Percentiles rank a stretch among this genome's conserved stretches.
phyloP scores from a whole-genome alignment of 2,113 vertebrate species.

The Coreoperca whiteheadi region DNA sequence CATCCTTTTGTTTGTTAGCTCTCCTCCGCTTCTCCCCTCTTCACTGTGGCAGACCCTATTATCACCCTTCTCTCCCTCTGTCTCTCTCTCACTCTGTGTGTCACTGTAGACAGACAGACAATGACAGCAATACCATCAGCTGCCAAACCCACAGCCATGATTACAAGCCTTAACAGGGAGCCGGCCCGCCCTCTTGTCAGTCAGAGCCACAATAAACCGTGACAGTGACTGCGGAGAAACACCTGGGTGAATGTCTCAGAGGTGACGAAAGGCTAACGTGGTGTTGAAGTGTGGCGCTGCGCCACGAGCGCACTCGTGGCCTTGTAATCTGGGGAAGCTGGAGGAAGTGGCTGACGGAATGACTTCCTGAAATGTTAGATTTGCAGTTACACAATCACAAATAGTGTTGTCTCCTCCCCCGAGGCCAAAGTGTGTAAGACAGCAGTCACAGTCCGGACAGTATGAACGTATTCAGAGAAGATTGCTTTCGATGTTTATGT shows the following conservation, averaged over 20 bases:
- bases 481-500: neutral
- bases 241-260: constrained; percentile 64
- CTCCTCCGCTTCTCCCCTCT: neutral
- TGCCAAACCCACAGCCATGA: constrained; percentile 49
- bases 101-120: constrained; percentile 51
- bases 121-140: constrained; percentile 56
- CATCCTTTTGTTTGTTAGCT: constrained; percentile 30
- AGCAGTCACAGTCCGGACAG: neutral
- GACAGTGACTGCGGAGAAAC: constrained; percentile 44
- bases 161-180: constrained; percentile 39
- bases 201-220: constrained; percentile 42
- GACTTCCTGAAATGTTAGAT: constrained; percentile 59
- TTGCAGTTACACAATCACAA: constrained; percentile 20
- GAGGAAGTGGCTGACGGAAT: constrained; percentile 41
- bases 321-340: constrained; percentile 61
- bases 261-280: constrained; percentile 62
- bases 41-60: constrained; percentile 37
- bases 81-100: neutral
- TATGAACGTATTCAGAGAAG: neutral
- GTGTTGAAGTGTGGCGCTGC: constrained; percentile 38
- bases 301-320: neutral
- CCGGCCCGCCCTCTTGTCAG: constrained; percentile 48
- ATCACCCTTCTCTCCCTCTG: constrained; percentile 7
- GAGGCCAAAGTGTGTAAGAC: neutral
- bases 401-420: neutral